A percentile compares a stretch with the other conserved stretches of the same genome.
Evolutionary conservation across 2,113 vertebrate species (phyloP).

Genomic region (Pelobates fuscus): DNA sequence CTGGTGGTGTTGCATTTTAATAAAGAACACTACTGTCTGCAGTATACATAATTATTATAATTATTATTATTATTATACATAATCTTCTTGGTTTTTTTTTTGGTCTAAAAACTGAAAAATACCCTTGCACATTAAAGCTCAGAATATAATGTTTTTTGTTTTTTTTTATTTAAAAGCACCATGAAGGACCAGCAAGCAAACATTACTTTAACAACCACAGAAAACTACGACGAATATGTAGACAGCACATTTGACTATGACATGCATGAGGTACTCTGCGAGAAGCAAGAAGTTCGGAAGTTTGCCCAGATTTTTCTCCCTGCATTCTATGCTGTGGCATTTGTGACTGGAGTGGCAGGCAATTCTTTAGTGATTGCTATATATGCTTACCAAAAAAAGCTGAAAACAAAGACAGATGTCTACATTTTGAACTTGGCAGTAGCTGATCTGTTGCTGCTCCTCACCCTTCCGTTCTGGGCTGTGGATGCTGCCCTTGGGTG

Average conservation of each 20-base stretch:
- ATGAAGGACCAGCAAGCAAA: conserved; percentile 60
- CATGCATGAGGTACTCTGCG: conserved; percentile 76
- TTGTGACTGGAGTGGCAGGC: conserved; percentile 80
- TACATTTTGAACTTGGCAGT: conserved; percentile 87
- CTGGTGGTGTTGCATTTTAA: too few species aligned
- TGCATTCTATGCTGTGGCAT: conserved; percentile 73
- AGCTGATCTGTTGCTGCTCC: conserved; percentile 84
- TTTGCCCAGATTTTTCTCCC: conserved; percentile 83
- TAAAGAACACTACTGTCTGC: too few species aligned
- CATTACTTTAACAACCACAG: conserved; percentile 44
- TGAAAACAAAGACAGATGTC: conserved; percentile 76
- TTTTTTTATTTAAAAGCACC: background rate
- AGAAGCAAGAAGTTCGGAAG: conserved; percentile 80
- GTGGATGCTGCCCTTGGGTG: conserved; percentile 80
- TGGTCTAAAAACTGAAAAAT: too few species aligned
- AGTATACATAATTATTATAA: too few species aligned
- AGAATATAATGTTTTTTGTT: background rate
- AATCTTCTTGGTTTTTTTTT: too few species aligned
- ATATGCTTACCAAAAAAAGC: conserved; percentile 82
- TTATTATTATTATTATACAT: too few species aligned
- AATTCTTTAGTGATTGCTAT: conserved; percentile 80
- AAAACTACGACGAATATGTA: conserved; percentile 68
- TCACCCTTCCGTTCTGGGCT: conserved; percentile 90
- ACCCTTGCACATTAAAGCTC: too few species aligned
- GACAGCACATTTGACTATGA: conserved; percentile 75